These are phyloP conservation scores for Paratrypauchen microcephalus DNA, from an alignment of 2,797 vertebrate species.

Conservation along the genomic window DNA sequence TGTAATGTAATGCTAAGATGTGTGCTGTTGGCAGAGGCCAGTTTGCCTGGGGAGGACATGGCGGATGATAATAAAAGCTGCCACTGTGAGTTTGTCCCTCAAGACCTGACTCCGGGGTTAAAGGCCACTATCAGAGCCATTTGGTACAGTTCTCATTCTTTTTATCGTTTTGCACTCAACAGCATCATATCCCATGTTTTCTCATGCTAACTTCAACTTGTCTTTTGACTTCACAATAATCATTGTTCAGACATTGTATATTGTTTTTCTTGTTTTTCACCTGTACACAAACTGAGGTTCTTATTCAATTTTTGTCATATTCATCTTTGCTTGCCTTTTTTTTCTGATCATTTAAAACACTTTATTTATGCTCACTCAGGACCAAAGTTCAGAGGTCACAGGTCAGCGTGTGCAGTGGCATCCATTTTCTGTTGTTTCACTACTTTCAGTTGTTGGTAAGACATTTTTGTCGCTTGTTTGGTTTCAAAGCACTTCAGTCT, in stretches of 20 bases:
- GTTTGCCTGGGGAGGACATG: slow-evolving; percentile 91
- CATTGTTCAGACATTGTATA: not conserved
- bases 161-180: not conserved
- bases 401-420: slow-evolving; percentile 61
- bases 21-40: slow-evolving; percentile 81
- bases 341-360: slow-evolving; percentile 52
- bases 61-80: slow-evolving; percentile 95
- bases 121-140: slow-evolving; percentile 97
- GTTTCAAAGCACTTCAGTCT: slow-evolving; percentile 2
- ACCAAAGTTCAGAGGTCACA: slow-evolving; percentile 67
- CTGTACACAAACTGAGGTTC: too few species aligned
- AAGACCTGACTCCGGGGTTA: slow-evolving; percentile 92
- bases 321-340: slow-evolving; percentile 49
- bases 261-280: slow-evolving; percentile 16
- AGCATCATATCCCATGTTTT: not conserved
- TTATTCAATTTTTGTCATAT: slow-evolving; percentile 25
- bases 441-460: slow-evolving; percentile 37
- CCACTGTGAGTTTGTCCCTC: slow-evolving; percentile 93
- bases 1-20: slow-evolving; percentile 13
- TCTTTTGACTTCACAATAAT: not conserved
- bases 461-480: slow-evolving; percentile 10
- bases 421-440: slow-evolving; percentile 44
- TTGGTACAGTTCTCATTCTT: slow-evolving; percentile 78
- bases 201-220: not conserved
- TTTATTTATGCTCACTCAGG: slow-evolving; percentile 68